Evolutionary conservation across 2,888 invertebrate species (phyloP), one percentile per base, ranked within the genome.

Genomic region (Pseudococcus longispinus): DNA sequence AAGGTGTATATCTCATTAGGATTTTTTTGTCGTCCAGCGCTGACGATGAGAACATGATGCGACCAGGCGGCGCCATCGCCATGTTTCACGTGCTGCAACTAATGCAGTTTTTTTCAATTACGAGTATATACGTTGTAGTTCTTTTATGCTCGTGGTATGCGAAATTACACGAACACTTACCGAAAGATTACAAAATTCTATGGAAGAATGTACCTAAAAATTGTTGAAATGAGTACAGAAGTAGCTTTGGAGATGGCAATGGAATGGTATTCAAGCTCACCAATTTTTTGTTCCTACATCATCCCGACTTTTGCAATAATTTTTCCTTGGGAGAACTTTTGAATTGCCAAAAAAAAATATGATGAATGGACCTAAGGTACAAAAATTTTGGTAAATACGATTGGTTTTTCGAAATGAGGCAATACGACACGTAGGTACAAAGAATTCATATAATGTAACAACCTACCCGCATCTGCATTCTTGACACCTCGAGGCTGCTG

Each of bases 1-100:
- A 29, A 70, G 70, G 70, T 70, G 70, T 70, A 70, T 29, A 70
- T 70, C 70, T 70, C 70, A 70, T 70, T 70, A 70, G 32, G 70
- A 29, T 70, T 70, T 70, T 70, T 70, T 70, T 70, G 70, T 70
- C 70, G 70, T 29, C 29, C 60, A 23, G 60, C 23, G 9, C 23
- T 70, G 70, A 70, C 70, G 70, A 70, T 32, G 29, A 29, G 18
- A 23, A 60, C 23, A 60, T 32, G 70, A 37, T 9, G 37, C 37
- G 37, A 29, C 29, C 1, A 4, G 15, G 29, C 70, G 70, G 70
- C 70, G 70, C 70, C 70, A 70, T 70, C 70, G 70, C 70, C 70
- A 70, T 70, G 23, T 23, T 70, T 70, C 70, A 20, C 29, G 70
- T 29, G 23, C 26, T 26, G 65, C 26, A 26, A 26, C 26, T 1